Conservation (phyloP, 2,888 invertebrate species). For the Psylliodes chrysocephalus region DNA sequence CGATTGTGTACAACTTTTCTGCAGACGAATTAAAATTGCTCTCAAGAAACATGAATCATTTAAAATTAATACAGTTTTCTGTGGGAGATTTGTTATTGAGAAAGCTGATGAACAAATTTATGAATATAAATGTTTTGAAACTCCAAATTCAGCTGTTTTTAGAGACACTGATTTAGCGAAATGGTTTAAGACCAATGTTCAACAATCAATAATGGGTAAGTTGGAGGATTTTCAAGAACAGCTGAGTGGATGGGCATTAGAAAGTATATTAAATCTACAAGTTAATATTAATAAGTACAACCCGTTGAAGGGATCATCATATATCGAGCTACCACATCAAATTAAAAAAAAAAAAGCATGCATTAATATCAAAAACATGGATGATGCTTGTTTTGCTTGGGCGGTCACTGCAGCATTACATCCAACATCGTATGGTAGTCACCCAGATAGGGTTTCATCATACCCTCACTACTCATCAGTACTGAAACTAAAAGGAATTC, state of each 20-base stretch:
- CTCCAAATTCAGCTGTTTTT: too few relatives aligned
- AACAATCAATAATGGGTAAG: slow-evolving; percentile 39
- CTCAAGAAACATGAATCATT: slow-evolving; percentile 33
- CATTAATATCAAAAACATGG: neutral
- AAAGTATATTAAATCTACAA: neutral
- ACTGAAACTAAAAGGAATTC: neutral
- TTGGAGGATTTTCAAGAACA: slow-evolving; percentile 25
- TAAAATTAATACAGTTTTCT: slow-evolving; percentile 40
- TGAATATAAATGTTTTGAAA: too few relatives aligned
- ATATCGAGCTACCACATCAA: too few relatives aligned
- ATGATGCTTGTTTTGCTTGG: neutral
- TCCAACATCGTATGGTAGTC: too few relatives aligned
- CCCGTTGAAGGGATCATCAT: too few relatives aligned
- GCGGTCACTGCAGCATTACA: too few relatives aligned
- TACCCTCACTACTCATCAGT: too few relatives aligned
- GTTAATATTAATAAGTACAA: too few relatives aligned
- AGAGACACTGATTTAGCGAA: slow-evolving; percentile 34
- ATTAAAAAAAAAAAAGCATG: neutral
- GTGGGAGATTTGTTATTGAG: slow-evolving; percentile 37
- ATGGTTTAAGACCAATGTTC: too few relatives aligned
- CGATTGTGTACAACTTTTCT: too few relatives aligned
- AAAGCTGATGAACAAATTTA: slow-evolving; percentile 28
- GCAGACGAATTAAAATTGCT: slow-evolving; percentile 29
- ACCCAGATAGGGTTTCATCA: too few relatives aligned
- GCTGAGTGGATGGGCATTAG: slow-evolving; percentile 46